phyloP scores from a whole-genome alignment of 2,888 invertebrate genomes.

The Lamellibrachia satsuma region DNA sequence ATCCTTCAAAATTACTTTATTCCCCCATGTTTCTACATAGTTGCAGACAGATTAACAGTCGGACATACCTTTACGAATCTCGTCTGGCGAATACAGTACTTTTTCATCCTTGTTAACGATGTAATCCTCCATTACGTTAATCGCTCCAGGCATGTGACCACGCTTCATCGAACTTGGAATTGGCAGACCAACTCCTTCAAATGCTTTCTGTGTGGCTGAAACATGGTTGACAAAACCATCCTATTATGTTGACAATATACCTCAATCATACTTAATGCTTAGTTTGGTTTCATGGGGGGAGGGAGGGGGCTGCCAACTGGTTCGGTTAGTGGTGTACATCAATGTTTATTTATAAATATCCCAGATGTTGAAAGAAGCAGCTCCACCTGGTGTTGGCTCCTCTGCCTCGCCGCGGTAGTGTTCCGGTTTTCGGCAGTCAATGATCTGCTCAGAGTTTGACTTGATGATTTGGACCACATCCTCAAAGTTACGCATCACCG shows the following conservation, averaged over 20 bases:
- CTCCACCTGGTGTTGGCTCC: constrained; percentile 17
- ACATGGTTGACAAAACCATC: not conserved
- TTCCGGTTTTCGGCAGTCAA: not conserved
- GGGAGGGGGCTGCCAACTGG: no score
- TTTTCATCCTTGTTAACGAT: constrained; percentile 18
- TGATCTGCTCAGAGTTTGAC: constrained; percentile 17
- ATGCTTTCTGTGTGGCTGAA: not conserved
- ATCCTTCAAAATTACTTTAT: not conserved
- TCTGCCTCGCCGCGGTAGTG: constrained; percentile 9
- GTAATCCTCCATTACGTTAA: constrained; percentile 18
- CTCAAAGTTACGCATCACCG: constrained; percentile 5
- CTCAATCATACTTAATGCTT: not conserved
- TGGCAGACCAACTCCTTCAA: constrained; percentile 8
- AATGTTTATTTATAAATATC: not conserved
- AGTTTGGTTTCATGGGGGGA: not conserved
- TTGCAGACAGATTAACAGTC: not conserved
- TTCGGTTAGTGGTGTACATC: no score
- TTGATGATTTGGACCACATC: constrained; percentile 7
- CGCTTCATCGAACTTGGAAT: constrained; percentile 6
- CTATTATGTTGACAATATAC: not conserved
- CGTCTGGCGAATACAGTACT: not conserved
- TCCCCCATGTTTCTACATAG: not conserved
- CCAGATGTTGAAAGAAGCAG: not conserved
- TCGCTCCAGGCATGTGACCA: constrained; percentile 22
- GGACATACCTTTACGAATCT: not conserved